Evolutionary conservation across 2,113 vertebrate species (phyloP).

Genomic region (Seriola dumerili): DNA sequence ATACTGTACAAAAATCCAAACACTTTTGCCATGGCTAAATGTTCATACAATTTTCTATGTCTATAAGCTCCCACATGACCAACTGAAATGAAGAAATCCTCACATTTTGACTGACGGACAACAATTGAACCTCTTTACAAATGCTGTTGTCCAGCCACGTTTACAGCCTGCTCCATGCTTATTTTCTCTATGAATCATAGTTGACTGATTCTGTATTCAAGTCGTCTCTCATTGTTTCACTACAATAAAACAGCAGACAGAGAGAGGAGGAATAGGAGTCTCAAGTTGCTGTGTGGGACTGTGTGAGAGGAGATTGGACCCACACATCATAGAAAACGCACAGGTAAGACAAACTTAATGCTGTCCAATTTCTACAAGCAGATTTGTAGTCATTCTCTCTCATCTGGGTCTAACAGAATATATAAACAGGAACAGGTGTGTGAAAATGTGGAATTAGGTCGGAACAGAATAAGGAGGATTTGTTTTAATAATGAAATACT

Average conservation of each 20-base stretch:
- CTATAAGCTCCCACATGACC: not conserved
- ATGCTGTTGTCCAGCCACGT: constrained; percentile 7
- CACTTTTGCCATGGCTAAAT: not conserved
- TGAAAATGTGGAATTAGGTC: constrained; percentile 12
- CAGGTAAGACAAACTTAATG: constrained; percentile 61
- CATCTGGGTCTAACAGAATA: constrained; percentile 1
- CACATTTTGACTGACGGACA: not conserved
- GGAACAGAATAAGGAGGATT: not conserved
- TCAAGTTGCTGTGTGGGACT: constrained; percentile 58
- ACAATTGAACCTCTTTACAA: constrained; percentile 15
- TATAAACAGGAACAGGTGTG: constrained; percentile 6
- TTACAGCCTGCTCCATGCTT: not conserved
- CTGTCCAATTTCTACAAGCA: constrained; percentile 21
- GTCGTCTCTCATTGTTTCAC: constrained; percentile 53
- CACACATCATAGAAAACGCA: constrained; percentile 64
- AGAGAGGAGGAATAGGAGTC: constrained; percentile 48
- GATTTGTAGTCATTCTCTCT: constrained; percentile 49
- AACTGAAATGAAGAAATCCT: not conserved
- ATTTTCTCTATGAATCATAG: constrained; percentile 53
- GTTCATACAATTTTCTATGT: not conserved
- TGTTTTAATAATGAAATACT: constrained; percentile 15
- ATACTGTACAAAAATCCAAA: not conserved
- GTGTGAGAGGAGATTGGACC: constrained; percentile 49
- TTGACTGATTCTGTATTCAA: constrained; percentile 58
- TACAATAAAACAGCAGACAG: constrained; percentile 45